Evolutionary conservation across 2,888 invertebrate genomes (phyloP), one percentile per base, ranked within the genome.

Genomic region (Amiota communis): DNA sequence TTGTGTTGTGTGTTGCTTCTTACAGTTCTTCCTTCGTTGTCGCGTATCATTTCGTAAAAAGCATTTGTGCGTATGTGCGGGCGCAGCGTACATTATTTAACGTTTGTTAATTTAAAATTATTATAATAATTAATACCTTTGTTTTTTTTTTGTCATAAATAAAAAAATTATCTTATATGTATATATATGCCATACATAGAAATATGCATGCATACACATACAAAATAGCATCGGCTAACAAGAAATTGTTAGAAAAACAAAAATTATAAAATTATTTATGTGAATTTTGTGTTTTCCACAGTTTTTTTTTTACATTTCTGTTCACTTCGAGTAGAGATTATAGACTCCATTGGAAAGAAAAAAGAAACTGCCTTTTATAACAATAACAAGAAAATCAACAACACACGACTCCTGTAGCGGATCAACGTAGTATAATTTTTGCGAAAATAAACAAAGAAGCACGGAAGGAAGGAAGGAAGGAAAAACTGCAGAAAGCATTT

Each of bases 1-100:
- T 75, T 74, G 57, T 20, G 20, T 56, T 59, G 8, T 46, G 56
- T 67, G 47, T 59, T 48, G 69, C 70, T 75, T 15, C 36, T 71
- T 73, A 10, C 20, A 17, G 20, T 20, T 15, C 59, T 17, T n/a
- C 59, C 59, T 17, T n/a, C 59, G 64, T n/a, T 23, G 48, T 48
- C 48, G 47, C 59, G 11, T 36, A 36, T 10, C 3, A 20, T 59
- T 20, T 59, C 59, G 53, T 53, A 53, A 53, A 13, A 47, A 56
- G 49, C 71, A 69, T 56, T 70, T 59, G 59, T 59, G 8, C 63
- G 13, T 63, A 49, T 67, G 67, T 67, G 51, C 9, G 65, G 17
- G 11, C 47, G 23, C n/a, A 65, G 1, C 15, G 53, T 13, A 53
- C 53, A 53, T 13, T 15, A 15, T 15, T 15, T 13, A n/a, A 53